These are phyloP conservation scores for Popillia japonica DNA, from an alignment of 1,140 invertebrate genomes.

Conservation along the genomic window DNA sequence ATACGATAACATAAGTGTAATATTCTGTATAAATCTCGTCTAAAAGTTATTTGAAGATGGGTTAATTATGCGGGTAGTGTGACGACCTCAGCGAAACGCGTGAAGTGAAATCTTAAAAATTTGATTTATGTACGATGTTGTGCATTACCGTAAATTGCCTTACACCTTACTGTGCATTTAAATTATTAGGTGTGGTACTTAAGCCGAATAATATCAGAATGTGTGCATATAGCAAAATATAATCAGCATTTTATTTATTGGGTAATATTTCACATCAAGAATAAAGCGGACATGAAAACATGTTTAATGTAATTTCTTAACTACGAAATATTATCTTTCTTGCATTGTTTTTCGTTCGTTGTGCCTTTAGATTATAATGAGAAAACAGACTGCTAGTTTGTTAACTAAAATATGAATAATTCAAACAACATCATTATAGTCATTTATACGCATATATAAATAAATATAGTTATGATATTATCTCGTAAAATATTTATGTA, in stretches of 20 bases:
- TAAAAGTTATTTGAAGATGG: background rate
- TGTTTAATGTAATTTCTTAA: too few relatives aligned
- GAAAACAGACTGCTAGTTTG: too few relatives aligned
- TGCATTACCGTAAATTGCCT: conserved; percentile 3
- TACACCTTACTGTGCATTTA: background rate
- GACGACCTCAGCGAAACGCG: background rate
- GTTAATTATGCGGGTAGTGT: conserved; percentile 13
- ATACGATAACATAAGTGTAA: too few relatives aligned
- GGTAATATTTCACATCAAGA: background rate
- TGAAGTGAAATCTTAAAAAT: background rate
- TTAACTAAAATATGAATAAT: too few relatives aligned
- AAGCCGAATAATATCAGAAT: background rate
- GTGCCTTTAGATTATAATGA: too few relatives aligned
- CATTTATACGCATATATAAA: too few relatives aligned
- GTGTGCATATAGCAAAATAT: background rate
- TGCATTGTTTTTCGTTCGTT: too few relatives aligned
- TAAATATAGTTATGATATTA: too few relatives aligned
- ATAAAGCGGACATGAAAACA: too few relatives aligned
- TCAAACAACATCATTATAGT: too few relatives aligned
- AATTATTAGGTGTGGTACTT: background rate
- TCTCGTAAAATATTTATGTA: too few relatives aligned
- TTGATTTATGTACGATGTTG: background rate
- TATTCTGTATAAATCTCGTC: background rate
- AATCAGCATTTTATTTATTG: background rate
- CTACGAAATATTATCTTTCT: too few relatives aligned